Percentiles rank a stretch among this genome's conserved stretches.
Evolutionary conservation across 1,140 invertebrate genomes (phyloP).

Genomic region (Piezodorus guildinii): DNA sequence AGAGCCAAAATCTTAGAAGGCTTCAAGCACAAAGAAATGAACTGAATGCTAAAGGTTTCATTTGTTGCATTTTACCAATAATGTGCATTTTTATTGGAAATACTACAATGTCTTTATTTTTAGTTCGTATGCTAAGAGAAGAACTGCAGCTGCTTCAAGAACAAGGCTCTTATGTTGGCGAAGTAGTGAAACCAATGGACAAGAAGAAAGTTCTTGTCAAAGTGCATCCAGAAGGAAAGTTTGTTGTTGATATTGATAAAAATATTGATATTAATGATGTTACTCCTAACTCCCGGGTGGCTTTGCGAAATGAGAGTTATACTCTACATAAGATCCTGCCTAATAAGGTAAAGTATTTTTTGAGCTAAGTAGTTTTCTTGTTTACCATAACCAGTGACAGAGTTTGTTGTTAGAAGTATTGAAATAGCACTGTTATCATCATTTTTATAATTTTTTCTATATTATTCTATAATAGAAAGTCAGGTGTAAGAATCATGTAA

Average conservation of each 20-base stretch:
- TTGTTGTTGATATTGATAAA: constrained; percentile 98
- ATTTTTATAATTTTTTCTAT: too few relatives aligned
- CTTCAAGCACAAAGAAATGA: constrained; percentile 98
- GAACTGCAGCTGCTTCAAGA: constrained; percentile 96
- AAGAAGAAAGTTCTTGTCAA: constrained; percentile 99
- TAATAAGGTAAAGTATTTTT: constrained; percentile 61
- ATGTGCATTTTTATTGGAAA: too few relatives aligned
- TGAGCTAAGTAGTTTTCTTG: too few relatives aligned
- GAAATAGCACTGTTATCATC: too few relatives aligned
- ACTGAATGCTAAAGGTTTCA: constrained; percentile 91
- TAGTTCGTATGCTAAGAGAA: constrained; percentile 93
- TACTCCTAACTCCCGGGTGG: constrained; percentile 94
- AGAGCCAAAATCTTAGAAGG: constrained; percentile 92
- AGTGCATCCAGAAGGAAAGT: constrained; percentile 99
- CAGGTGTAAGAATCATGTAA: too few relatives aligned
- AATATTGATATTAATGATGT: constrained; percentile 99
- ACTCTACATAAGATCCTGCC: constrained; percentile 98
- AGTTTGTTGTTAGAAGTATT: too few relatives aligned
- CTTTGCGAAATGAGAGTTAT: constrained; percentile 96
- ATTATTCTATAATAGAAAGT: too few relatives aligned
- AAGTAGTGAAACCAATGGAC: constrained; percentile 99
- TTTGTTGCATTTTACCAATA: too few relatives aligned
- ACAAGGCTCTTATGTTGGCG: constrained; percentile 98
- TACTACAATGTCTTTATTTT: constrained; percentile 26
- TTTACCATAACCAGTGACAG: too few relatives aligned